Conservation (phyloP, 2,888 invertebrate species). For the Sinopyrophorus schimmeli region DNA sequence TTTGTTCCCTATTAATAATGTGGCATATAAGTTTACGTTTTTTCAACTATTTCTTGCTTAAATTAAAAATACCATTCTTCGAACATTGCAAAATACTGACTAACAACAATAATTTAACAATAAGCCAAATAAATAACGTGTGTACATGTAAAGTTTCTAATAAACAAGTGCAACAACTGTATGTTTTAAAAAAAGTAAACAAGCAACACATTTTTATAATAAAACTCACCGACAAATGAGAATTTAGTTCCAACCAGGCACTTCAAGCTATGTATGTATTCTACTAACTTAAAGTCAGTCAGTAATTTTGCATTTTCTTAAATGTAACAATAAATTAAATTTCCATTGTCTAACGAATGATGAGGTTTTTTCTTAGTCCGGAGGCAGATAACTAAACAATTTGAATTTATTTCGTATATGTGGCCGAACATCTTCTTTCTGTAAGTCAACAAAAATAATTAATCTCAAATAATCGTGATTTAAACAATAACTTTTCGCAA, state of each 20-base stretch:
- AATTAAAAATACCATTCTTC: slow-evolving; percentile 3
- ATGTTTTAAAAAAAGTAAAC: too few species aligned
- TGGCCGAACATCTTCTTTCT: slow-evolving; percentile 92
- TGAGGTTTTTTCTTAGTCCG: slow-evolving; percentile 65
- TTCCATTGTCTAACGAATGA: slow-evolving; percentile 18
- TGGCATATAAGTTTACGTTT: slow-evolving; percentile 29
- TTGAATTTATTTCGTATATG: slow-evolving; percentile 89
- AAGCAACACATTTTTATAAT: too few species aligned
- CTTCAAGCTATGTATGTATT: slow-evolving; percentile 37
- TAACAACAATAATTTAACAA: slow-evolving; percentile 37
- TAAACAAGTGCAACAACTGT: too few species aligned
- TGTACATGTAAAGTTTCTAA: too few species aligned
- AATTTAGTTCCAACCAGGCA: slow-evolving; percentile 41
- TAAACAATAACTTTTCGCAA: too few species aligned
- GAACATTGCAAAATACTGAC: slow-evolving; percentile 48
- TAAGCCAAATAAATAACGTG: slow-evolving; percentile 12
- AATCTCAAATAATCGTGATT: too few species aligned
- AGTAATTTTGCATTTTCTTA: slow-evolving; percentile 40
- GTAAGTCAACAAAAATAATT: slow-evolving; percentile 48
- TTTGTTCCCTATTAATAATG: slow-evolving; percentile 37
- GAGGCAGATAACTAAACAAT: slow-evolving; percentile 85
- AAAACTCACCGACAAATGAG: too few species aligned
- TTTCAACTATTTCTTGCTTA: slow-evolving; percentile 20
- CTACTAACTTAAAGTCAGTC: too few species aligned
- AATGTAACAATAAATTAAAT: slow-evolving; percentile 9